Evolutionary conservation across 2,113 vertebrate species (phyloP).

Genomic region (Pogona vitticeps): DNA sequence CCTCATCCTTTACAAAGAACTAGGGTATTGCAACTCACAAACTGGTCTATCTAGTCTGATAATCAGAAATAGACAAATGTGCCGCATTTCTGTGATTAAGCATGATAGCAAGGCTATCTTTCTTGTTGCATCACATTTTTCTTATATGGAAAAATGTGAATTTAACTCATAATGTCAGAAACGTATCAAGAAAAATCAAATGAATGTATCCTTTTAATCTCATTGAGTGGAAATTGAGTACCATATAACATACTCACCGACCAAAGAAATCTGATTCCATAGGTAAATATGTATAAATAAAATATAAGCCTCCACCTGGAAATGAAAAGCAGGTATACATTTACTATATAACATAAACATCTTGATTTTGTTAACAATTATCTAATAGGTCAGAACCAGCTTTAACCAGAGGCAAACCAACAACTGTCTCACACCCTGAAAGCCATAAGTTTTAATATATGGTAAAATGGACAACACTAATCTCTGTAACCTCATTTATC

Average conservation of each 20-base stretch:
- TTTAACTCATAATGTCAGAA: not conserved
- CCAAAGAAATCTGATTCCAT: slow-evolving; percentile 92
- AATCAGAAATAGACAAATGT: fast-evolving
- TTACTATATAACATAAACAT: not conserved
- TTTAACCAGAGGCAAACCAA: not conserved
- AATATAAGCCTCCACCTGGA: slow-evolving; percentile 97
- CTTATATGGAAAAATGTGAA: not conserved
- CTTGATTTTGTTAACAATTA: not conserved
- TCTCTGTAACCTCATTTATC: not conserved
- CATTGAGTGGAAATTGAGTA: not conserved
- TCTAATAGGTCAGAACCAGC: not conserved
- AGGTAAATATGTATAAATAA: slow-evolving; percentile 93
- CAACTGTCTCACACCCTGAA: slow-evolving; percentile 4
- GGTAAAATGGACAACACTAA: not conserved
- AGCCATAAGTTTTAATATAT: not conserved
- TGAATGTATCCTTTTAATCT: not conserved
- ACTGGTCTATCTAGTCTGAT: not conserved
- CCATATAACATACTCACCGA: slow-evolving; percentile 82
- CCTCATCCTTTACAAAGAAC: not conserved
- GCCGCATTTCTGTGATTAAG: not conserved
- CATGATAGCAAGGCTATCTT: not conserved
- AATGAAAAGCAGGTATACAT: slow-evolving; percentile 38
- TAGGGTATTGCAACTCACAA: not conserved
- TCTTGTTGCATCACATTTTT: not conserved
- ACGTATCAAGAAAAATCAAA: not conserved